phyloP scores from a whole-genome alignment of 2,797 vertebrate genomes.

The Eutrigla gurnardus region DNA sequence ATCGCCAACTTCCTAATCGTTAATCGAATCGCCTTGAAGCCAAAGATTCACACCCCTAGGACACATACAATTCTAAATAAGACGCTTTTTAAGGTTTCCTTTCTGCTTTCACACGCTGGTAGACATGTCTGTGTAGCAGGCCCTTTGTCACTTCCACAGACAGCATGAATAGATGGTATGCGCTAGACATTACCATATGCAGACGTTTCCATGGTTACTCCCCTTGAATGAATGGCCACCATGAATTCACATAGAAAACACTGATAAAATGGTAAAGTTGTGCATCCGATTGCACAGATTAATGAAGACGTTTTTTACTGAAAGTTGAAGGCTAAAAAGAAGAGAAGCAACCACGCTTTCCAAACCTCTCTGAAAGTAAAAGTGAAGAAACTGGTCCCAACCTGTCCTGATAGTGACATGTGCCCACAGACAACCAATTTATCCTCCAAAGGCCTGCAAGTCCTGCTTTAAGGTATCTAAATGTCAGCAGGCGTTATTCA shows the following conservation, averaged over 20 bases:
- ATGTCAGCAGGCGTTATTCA: neutral
- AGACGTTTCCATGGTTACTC: slow-evolving; percentile 34
- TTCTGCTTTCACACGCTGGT: slow-evolving; percentile 3
- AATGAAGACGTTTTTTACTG: neutral
- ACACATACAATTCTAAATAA: neutral
- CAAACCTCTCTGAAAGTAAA: neutral
- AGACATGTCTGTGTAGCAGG: slow-evolving; percentile 1
- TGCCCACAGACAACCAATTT: neutral
- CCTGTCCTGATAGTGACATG: neutral
- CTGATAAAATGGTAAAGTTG: slow-evolving; percentile 21
- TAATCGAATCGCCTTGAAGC: too few species aligned
- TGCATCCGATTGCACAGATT: neutral
- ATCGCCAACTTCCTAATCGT: too few species aligned
- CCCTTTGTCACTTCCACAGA: slow-evolving; percentile 4
- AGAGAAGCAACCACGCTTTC: neutral
- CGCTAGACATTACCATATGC: neutral
- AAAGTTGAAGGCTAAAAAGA: neutral
- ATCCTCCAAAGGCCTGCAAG: neutral
- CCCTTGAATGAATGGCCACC: slow-evolving; percentile 33
- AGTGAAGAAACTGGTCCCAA: too few species aligned
- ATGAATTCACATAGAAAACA: slow-evolving; percentile 26
- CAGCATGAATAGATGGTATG: slow-evolving; percentile 22
- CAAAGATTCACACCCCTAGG: too few species aligned
- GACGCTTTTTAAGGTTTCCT: neutral
- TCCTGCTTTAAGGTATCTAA: slow-evolving; percentile 3